Percentiles rank a stretch among this genome's conserved stretches.
phyloP scores from a whole-genome alignment of 2,113 vertebrate genomes.

The Leucopsar rothschildi region DNA sequence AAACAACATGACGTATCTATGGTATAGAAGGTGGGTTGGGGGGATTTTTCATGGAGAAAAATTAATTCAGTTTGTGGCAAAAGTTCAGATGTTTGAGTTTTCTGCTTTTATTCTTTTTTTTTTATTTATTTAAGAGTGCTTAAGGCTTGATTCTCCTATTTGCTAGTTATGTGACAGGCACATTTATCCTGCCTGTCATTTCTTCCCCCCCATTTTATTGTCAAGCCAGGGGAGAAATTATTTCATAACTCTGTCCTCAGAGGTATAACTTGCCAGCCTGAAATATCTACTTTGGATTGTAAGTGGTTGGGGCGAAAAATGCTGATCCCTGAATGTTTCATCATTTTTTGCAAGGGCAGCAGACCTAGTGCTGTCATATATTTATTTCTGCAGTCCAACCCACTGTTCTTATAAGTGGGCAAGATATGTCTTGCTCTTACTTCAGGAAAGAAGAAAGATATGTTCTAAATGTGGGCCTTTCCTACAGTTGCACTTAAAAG shows the following conservation, averaged over 20 bases:
- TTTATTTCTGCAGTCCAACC: neutral
- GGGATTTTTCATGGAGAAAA: neutral
- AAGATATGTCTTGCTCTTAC: neutral
- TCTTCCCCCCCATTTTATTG: constrained; percentile 17
- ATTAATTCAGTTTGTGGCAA: constrained; percentile 5
- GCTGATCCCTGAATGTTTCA: constrained; percentile 53
- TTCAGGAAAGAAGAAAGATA: neutral
- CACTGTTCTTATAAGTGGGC: neutral
- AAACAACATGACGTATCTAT: neutral
- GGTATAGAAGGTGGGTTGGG: neutral
- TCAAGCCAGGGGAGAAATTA: constrained; percentile 56
- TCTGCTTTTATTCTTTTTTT: neutral
- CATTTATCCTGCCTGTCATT: constrained; percentile 57
- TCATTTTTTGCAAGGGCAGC: constrained; percentile 47
- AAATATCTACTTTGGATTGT: constrained; percentile 48
- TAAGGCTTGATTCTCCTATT: constrained; percentile 34
- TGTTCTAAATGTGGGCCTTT: neutral
- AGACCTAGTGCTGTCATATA: neutral
- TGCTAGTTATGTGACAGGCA: constrained; percentile 17
- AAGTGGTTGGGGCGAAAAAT: constrained; percentile 22
- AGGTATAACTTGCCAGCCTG: constrained; percentile 39
- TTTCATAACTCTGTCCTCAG: constrained; percentile 58
- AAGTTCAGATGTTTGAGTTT: neutral
- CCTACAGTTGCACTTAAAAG: neutral
- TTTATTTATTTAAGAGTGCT: constrained; percentile 20